Evolutionary conservation across 2,888 invertebrate species (phyloP).

Genomic region (Melikaiella ostensackeni): DNA sequence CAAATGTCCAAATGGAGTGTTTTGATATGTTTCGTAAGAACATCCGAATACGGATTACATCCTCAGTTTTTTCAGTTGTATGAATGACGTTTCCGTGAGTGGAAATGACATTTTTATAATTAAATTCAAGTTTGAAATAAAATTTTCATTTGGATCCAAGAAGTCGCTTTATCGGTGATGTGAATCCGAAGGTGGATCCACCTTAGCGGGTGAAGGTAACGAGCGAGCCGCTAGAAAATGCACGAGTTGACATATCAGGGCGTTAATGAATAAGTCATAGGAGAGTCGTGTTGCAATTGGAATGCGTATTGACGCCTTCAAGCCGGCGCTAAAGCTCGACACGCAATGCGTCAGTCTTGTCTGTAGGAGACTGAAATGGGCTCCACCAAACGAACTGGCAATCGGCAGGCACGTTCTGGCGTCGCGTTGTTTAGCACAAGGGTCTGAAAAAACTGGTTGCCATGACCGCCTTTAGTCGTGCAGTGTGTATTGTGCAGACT

Average conservation of each 20-base stretch:
- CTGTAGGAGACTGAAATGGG: slow-evolving; percentile 27
- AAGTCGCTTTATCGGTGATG: not conserved
- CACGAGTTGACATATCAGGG: slow-evolving; percentile 36
- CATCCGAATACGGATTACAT: too few species aligned
- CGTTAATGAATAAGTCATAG: slow-evolving; percentile 52
- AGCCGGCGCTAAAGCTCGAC: slow-evolving; percentile 31
- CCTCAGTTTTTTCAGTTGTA: too few species aligned
- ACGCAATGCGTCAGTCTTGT: slow-evolving; percentile 19
- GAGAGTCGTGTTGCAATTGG: slow-evolving; percentile 36
- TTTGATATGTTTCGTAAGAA: too few species aligned
- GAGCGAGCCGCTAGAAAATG: slow-evolving; percentile 10
- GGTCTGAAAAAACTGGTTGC: slow-evolving; percentile 35
- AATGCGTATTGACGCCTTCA: slow-evolving; percentile 41
- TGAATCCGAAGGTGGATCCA: slow-evolving; percentile 1
- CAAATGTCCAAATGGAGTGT: too few species aligned
- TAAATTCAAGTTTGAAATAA: too few species aligned
- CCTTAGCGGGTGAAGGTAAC: slow-evolving; percentile 1
- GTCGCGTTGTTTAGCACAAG: slow-evolving; percentile 33
- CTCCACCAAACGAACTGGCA: slow-evolving; percentile 16
- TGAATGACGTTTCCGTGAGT: too few species aligned
- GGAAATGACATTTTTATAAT: too few species aligned
- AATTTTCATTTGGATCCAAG: not conserved
- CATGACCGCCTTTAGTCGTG: slow-evolving; percentile 19
- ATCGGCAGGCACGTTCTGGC: not conserved
- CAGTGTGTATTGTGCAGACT: not conserved